Evolutionary conservation across 2,888 invertebrate species (phyloP).

Genomic region (Seira ritae): DNA sequence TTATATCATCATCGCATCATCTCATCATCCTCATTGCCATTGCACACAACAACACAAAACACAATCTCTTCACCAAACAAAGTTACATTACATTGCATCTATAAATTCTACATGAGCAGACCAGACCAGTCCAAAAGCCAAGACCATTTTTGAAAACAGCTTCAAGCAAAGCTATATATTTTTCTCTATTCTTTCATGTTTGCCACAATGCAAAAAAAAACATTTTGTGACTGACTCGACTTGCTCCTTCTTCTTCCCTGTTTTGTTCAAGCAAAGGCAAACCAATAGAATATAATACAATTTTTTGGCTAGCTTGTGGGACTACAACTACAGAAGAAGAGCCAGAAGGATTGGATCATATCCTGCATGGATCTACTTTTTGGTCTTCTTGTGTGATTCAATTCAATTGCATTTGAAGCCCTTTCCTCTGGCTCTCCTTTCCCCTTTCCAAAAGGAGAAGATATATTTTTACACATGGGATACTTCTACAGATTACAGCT

Average conservation of each 20-base stretch:
- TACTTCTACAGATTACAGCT: neutral
- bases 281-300: too few relatives aligned
- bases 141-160: neutral
- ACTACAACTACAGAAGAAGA: too few relatives aligned
- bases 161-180: neutral
- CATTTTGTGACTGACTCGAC: constrained; percentile 3
- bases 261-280: neutral
- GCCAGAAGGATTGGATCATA: neutral
- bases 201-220: neutral
- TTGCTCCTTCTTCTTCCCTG: too few relatives aligned
- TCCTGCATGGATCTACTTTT: neutral
- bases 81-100: too few relatives aligned
- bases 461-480: neutral
- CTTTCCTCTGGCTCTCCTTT: neutral
- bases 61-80: too few relatives aligned
- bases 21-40: neutral
- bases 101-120: too few relatives aligned
- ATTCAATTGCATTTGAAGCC: neutral
- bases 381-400: neutral
- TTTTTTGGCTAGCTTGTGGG: constrained; percentile 4
- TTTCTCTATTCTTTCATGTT: neutral
- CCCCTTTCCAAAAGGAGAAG: constrained; percentile 1
- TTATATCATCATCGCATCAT: neutral
- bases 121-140: too few relatives aligned
- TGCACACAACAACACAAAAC: too few relatives aligned